Evolutionary conservation across 1,140 invertebrate genomes (phyloP).

Genomic region (Bombus balteatus): DNA sequence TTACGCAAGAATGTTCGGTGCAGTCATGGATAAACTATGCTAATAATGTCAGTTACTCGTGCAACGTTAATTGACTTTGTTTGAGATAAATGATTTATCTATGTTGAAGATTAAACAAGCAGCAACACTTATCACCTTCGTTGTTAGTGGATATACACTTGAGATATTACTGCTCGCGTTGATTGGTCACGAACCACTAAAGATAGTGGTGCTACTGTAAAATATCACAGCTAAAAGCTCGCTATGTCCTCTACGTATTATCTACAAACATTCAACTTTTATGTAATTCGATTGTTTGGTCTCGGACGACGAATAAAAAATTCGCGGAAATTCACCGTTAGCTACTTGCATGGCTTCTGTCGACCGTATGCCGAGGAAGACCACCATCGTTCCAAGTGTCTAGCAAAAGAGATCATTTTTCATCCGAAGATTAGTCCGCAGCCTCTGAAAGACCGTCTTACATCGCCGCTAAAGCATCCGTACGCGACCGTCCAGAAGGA

Average conservation of each 20-base stretch:
- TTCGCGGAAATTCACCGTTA: neutral
- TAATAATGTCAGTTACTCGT: too few relatives aligned
- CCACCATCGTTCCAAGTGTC: neutral
- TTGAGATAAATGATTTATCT: too few relatives aligned
- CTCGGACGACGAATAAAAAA: neutral
- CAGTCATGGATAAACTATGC: neutral
- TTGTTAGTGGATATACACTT: too few relatives aligned
- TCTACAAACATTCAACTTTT: too few relatives aligned
- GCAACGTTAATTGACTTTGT: too few relatives aligned
- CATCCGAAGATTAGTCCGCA: constrained; percentile 35
- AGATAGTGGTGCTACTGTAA: too few relatives aligned
- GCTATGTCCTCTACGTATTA: too few relatives aligned
- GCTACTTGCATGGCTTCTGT: neutral
- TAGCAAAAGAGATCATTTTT: constrained; percentile 51
- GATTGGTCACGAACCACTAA: too few relatives aligned
- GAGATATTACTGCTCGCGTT: too few relatives aligned
- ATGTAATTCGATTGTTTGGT: neutral
- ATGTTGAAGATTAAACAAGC: too few relatives aligned
- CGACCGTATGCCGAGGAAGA: neutral
- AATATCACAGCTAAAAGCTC: too few relatives aligned
- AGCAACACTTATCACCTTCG: too few relatives aligned
- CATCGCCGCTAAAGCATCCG: constrained; percentile 25
- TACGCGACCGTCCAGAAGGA: constrained; percentile 28
- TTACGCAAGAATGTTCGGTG: neutral
- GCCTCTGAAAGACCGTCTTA: constrained; percentile 4